phyloP scores from a whole-genome alignment of 2,113 vertebrate species.

The Blennius ocellaris region DNA sequence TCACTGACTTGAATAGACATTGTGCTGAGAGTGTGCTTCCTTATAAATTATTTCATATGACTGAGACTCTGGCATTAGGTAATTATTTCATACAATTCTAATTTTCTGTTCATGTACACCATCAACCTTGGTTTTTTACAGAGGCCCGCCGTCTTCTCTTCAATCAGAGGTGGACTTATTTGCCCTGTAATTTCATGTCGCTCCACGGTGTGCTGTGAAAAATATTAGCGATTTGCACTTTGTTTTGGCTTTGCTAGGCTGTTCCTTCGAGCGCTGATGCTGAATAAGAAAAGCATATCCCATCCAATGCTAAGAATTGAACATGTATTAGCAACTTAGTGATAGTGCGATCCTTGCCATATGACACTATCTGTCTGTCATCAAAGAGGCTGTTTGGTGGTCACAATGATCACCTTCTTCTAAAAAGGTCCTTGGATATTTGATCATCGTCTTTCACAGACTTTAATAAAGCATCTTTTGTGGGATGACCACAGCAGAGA shows the following conservation, averaged over 20 bases:
- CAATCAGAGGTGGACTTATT: slow-evolving; percentile 16
- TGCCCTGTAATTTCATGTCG: slow-evolving; percentile 8
- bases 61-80: neutral
- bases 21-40: neutral
- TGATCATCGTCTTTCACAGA: slow-evolving; percentile 53
- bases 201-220: slow-evolving; percentile 16
- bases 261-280: slow-evolving; percentile 32
- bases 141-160: neutral
- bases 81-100: slow-evolving; percentile 4
- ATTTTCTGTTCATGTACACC: slow-evolving; percentile 11
- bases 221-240: slow-evolving; percentile 38
- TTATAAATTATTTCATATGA: slow-evolving; percentile 8
- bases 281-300: slow-evolving; percentile 35
- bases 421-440: slow-evolving; percentile 38
- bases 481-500: slow-evolving; percentile 56
- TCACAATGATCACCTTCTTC: slow-evolving; percentile 69
- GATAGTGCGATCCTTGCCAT: slow-evolving; percentile 62
- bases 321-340: slow-evolving; percentile 49
- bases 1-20: neutral
- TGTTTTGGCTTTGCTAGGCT: slow-evolving; percentile 20
- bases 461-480: slow-evolving; percentile 68
- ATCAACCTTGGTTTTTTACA: slow-evolving; percentile 14
- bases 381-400: slow-evolving; percentile 37
- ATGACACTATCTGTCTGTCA: slow-evolving; percentile 73
- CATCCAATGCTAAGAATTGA: slow-evolving; percentile 38